These are phyloP conservation scores for Dasypolia templi DNA, from an alignment of 2,888 invertebrate species.

Conservation along the genomic window DNA sequence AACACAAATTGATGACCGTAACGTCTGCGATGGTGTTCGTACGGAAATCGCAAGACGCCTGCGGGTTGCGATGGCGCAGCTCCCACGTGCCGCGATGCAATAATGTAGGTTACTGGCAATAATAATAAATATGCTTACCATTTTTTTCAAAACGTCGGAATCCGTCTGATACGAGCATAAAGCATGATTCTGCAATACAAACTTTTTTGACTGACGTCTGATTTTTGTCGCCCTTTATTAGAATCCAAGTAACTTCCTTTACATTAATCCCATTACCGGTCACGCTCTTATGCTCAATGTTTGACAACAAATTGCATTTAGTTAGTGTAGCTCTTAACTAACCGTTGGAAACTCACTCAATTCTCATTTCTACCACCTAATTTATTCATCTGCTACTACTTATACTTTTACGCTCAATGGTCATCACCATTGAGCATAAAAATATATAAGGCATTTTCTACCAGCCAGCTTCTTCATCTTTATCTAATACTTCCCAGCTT, in stretches of 20 bases:
- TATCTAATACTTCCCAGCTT: slow-evolving; percentile 30
- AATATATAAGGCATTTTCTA: neutral
- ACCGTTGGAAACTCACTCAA: no score
- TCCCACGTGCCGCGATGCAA: slow-evolving; percentile 72
- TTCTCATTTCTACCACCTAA: neutral
- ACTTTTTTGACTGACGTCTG: no score
- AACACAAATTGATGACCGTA: slow-evolving; percentile 56
- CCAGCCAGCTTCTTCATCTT: no score
- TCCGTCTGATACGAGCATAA: neutral
- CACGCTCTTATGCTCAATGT: neutral
- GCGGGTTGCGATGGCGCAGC: slow-evolving; percentile 71
- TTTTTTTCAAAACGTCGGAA: neutral
- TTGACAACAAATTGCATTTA: no score
- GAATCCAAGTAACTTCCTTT: neutral
- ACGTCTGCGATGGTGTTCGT: slow-evolving; percentile 56
- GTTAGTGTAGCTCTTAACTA: neutral
- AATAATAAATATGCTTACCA: neutral
- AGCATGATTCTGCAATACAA: neutral
- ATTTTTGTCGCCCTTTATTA: neutral
- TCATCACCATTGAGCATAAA: no score
- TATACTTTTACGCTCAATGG: neutral
- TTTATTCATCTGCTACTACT: neutral
- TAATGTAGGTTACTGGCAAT: slow-evolving; percentile 31
- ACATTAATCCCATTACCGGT: neutral
- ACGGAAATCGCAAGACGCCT: slow-evolving; percentile 67